Base-by-base conservation (phyloP, 2,797 vertebrate genomes). In the Muscicapa comitata region DNA sequence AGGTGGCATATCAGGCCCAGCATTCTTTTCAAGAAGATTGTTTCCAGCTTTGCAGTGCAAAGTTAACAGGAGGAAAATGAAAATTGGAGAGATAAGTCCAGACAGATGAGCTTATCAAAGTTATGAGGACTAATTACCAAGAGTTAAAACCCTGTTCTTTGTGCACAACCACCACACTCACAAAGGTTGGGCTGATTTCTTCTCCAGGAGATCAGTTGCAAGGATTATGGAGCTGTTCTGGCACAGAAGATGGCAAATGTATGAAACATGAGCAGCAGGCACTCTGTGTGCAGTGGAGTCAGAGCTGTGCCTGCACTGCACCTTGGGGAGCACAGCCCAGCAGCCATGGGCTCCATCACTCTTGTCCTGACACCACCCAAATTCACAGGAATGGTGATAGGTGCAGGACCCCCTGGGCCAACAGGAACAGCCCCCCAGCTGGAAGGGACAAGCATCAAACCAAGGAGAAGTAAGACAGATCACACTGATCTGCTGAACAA, bases 401-500 rank as follows among this genome's bases (percentile, higher is more conserved):
- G 37, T 79, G 66, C 75, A 54, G 67, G 67, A 82, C 4, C 24
- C 42, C 43, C 2, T 8, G 16, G 51, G 47, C 61, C 18, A 1
- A 6, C 1, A 3, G 78, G 61, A 88, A 33, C 7, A 83, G 55
- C 29, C 53, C 84, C 62, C 65, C 63, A 35, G 35, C 61, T 91
- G 66, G 50, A 67, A 95, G 43, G 67, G 79, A 66, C 51, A 86
- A 53, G 57, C 71, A 55, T 65, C 70, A 82, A 77, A 42, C 37
- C 65, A 54, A 70, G 86, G 4, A 83, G 86, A 86, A 93, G 83
- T 31, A 86, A 93, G 92, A 90, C 54, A 68, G 67, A 96, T 74
- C 86, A 87, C 57, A 33, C 48, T 0, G 86, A 63, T 88, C 54
- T 74, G 57, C 81, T 38, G 55, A 70, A 81, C 94, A 81, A 23